Evolutionary conservation across 2,113 vertebrate genomes (phyloP).

Genomic region (Epinephelus fuscoguttatus): DNA sequence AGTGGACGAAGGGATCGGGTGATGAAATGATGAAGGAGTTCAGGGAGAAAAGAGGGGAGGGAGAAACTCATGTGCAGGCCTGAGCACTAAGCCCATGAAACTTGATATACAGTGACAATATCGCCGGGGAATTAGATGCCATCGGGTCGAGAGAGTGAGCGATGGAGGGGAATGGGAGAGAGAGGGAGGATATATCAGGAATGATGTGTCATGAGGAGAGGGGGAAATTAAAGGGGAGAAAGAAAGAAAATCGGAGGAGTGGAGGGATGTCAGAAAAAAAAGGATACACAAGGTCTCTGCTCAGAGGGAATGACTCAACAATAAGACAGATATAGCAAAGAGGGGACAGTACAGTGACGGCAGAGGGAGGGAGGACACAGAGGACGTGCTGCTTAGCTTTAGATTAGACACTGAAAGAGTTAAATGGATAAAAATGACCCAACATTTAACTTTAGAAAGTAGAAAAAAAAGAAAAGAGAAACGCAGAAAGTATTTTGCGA

Average conservation of each 20-base stretch:
- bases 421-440: too few relatives aligned
- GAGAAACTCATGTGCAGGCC: background rate
- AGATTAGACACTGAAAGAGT: too few relatives aligned
- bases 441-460: too few relatives aligned
- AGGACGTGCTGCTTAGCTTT: too few relatives aligned
- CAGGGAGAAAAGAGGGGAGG: background rate
- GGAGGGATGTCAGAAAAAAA: background rate
- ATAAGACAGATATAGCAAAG: too few relatives aligned
- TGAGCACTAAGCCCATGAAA: conserved; percentile 36
- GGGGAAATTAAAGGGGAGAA: background rate
- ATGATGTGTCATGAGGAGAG: background rate
- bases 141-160: conserved; percentile 27
- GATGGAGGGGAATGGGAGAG: conserved; percentile 4
- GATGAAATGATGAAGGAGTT: conserved; percentile 21
- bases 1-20: background rate
- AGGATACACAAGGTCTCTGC: background rate
- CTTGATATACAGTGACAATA: conserved; percentile 54
- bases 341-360: too few relatives aligned
- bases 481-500: background rate
- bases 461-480: too few relatives aligned
- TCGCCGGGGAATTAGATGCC: conserved; percentile 37
- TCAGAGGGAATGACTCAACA: background rate
- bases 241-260: background rate
- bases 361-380: too few relatives aligned
- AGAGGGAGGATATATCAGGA: conserved; percentile 7